Conservation (phyloP, 2,797 vertebrate species). For the Rhincodon typus region DNA sequence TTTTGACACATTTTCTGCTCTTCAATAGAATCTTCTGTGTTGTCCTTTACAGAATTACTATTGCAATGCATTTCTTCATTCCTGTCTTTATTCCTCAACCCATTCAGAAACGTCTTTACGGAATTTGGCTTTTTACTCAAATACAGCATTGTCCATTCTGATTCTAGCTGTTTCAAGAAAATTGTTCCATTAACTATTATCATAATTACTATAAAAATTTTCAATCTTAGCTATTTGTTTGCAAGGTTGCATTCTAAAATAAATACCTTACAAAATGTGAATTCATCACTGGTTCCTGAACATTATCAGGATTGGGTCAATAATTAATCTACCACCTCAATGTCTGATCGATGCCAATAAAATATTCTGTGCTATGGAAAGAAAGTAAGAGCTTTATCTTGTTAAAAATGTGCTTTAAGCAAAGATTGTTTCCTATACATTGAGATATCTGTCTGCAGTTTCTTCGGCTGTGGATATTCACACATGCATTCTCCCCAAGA, state of each 20-base stretch:
- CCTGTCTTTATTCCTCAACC: conserved; percentile 37
- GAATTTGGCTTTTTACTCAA: conserved; percentile 45
- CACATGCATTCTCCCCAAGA: no score
- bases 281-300: background rate
- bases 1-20: conserved; percentile 60
- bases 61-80: conserved; percentile 40
- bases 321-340: background rate
- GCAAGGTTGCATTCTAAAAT: background rate
- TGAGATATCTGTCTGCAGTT: no score
- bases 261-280: background rate
- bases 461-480: no score
- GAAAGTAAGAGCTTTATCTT: background rate
- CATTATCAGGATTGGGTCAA: background rate
- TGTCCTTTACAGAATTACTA: conserved; percentile 42
- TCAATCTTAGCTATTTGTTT: background rate
- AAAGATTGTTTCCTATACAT: no score
- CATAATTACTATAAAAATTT: background rate
- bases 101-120: conserved; percentile 11
- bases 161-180: conserved; percentile 58
- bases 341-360: background rate
- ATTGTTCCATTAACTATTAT: conserved; percentile 19
- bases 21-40: conserved; percentile 44
- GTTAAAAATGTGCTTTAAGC: no score
- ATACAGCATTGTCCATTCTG: conserved; percentile 53
- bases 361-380: background rate